A percentile compares a stretch with the other conserved stretches of the same genome.
Evolutionary conservation across 2,888 invertebrate genomes (phyloP).

Genomic region (Caenorhabditis panamensis): DNA sequence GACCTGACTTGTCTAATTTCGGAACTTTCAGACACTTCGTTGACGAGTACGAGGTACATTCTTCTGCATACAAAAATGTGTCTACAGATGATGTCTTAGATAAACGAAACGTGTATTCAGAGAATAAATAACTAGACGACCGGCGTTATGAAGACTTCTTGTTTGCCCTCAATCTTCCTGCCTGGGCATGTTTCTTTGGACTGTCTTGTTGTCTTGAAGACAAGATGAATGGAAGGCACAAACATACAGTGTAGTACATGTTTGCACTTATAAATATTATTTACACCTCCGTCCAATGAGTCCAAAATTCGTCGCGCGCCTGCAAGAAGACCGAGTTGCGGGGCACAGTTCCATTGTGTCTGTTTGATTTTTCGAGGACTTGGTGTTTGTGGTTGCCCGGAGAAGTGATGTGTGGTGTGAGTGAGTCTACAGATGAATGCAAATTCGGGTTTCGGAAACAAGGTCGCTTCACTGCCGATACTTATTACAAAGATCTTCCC

Average conservation of each 20-base stretch:
- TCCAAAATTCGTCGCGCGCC: slow-evolving; percentile 5
- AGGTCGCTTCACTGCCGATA: neutral
- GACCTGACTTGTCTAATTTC: neutral
- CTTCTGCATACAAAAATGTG: no score
- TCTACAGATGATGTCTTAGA: slow-evolving; percentile 13
- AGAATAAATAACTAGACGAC: neutral
- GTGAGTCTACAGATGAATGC: neutral
- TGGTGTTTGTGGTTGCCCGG: neutral
- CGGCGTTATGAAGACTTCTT: neutral
- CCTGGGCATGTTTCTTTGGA: slow-evolving; percentile 5
- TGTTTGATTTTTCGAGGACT: slow-evolving; percentile 20
- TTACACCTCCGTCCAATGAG: neutral
- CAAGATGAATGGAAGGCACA: slow-evolving; percentile 2
- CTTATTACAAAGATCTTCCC: slow-evolving; percentile 1
- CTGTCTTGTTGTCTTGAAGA: slow-evolving; percentile 3
- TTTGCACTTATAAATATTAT: no score
- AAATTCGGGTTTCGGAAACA: slow-evolving; percentile 8
- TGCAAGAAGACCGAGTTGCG: neutral
- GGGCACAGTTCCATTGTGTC: slow-evolving; percentile 3
- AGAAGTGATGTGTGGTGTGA: slow-evolving; percentile 18
- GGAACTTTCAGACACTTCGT: neutral
- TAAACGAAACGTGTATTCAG: neutral
- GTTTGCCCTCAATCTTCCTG: slow-evolving; percentile 1
- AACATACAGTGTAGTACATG: slow-evolving; percentile 14
- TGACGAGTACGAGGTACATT: neutral